A percentile compares a stretch with the other conserved stretches of the same genome.
These are phyloP conservation scores for Drosophila yakuba DNA, from an alignment of 1,140 invertebrate species.

Conservation along the genomic window DNA sequence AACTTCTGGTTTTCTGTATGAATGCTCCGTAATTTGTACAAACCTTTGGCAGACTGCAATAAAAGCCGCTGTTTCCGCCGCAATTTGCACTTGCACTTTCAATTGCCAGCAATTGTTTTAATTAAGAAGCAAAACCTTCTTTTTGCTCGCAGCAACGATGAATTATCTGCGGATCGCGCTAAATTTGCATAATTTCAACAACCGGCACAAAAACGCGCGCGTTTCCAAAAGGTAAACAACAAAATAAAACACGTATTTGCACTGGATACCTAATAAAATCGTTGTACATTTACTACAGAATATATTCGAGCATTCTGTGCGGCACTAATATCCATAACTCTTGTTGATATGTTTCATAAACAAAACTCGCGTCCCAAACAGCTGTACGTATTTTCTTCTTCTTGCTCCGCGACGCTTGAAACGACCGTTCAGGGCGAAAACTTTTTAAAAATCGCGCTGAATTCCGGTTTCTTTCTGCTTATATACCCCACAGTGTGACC, in stretches of 20 bases:
- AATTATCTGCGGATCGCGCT: conserved; percentile 5
- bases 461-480: too few relatives aligned
- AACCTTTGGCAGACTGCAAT: conserved; percentile 18
- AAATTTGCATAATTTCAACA: conserved; percentile 7
- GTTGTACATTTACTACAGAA: conserved; percentile 9
- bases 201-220: conserved; percentile 45
- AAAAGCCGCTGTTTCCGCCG: conserved; percentile 1
- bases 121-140: background rate
- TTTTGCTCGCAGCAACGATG: conserved; percentile 1
- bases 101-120: conserved; percentile 44
- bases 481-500: too few relatives aligned
- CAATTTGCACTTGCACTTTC: conserved; percentile 45
- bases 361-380: conserved; percentile 13
- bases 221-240: conserved; percentile 36
- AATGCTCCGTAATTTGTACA: conserved; percentile 3
- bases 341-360: conserved; percentile 21
- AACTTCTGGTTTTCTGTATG: conserved; percentile 2
- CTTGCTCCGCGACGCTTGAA: too few relatives aligned
- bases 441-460: too few relatives aligned
- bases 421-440: too few relatives aligned
- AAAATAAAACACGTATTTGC: conserved; percentile 12
- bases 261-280: conserved; percentile 2
- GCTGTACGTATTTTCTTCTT: background rate
- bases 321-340: background rate
- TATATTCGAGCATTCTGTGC: background rate